Conservation (phyloP, 92 coral and sea anemone species). For the Palythoa grandis region DNA sequence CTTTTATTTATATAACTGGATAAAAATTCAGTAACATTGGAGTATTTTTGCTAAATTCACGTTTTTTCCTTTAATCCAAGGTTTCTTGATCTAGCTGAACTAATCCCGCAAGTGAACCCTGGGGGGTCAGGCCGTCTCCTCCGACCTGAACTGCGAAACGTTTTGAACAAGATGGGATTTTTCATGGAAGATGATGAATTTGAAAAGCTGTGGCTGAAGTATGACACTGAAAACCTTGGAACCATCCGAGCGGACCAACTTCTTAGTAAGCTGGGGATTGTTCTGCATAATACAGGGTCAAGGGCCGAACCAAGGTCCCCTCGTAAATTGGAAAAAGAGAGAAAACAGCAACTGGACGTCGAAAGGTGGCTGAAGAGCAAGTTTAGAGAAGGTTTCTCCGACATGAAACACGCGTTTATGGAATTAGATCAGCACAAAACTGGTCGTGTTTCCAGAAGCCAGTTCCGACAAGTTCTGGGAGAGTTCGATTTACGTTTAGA, state of each 20-base stretch:
- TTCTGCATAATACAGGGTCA: constrained; percentile 67
- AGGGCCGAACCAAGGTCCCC: constrained; percentile 75
- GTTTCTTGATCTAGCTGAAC: constrained; percentile 93
- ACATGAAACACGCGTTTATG: constrained; percentile 97
- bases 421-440: constrained; percentile 95
- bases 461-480: constrained; percentile 81
- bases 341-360: constrained; percentile 80
- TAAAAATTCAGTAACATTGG: too few relatives aligned
- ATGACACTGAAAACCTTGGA: constrained; percentile 95
- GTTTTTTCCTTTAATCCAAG: constrained; percentile 34
- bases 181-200: constrained; percentile 96
- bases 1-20: too few relatives aligned
- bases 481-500: constrained; percentile 85
- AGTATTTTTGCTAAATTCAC: background rate
- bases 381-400: constrained; percentile 95
- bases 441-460: constrained; percentile 84
- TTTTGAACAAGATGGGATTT: constrained; percentile 94
- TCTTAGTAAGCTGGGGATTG: constrained; percentile 85
- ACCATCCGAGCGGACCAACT: constrained; percentile 89
- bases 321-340: constrained; percentile 86
- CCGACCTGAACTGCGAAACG: constrained; percentile 92
- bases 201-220: constrained; percentile 98
- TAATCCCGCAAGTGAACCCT: constrained; percentile 95
- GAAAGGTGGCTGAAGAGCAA: constrained; percentile 94
- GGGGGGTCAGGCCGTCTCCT: constrained; percentile 96